Conservation (phyloP, 1,140 invertebrate genomes). For the Dufourea novaeangliae region DNA sequence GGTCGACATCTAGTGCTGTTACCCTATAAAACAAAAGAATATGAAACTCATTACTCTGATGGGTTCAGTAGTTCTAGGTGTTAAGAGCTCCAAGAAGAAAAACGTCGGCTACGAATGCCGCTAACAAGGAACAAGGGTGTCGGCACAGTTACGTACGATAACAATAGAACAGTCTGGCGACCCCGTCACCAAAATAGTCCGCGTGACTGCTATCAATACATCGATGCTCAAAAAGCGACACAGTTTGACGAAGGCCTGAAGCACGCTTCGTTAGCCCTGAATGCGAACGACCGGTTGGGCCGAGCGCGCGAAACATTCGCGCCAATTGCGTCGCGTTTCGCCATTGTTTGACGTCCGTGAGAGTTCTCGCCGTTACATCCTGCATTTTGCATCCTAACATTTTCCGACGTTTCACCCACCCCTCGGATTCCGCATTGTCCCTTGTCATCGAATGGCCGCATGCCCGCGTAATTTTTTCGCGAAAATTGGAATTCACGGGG, state of each 20-base stretch:
- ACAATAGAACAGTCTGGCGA: background rate
- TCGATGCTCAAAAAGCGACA: background rate
- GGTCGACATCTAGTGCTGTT: no score
- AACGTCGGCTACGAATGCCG: no score
- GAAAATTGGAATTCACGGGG: background rate
- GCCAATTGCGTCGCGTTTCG: slow-evolving; percentile 1
- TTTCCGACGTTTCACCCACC: background rate
- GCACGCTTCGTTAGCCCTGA: slow-evolving; percentile 17
- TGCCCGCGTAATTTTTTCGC: background rate
- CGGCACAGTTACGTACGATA: background rate
- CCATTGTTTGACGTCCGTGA: slow-evolving; percentile 17
- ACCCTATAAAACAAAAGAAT: no score
- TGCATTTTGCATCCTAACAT: background rate
- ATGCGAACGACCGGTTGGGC: background rate
- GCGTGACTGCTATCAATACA: background rate
- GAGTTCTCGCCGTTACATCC: background rate
- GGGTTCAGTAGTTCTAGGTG: no score
- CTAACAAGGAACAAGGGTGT: no score
- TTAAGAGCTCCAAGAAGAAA: no score
- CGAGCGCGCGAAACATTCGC: background rate
- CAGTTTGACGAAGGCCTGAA: background rate
- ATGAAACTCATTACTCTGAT: no score
- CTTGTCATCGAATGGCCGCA: background rate
- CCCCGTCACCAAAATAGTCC: background rate
- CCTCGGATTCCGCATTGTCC: background rate